These are phyloP conservation scores for Micromesistius poutassou DNA, from an alignment of 2,797 vertebrate genomes.

Conservation along the genomic window DNA sequence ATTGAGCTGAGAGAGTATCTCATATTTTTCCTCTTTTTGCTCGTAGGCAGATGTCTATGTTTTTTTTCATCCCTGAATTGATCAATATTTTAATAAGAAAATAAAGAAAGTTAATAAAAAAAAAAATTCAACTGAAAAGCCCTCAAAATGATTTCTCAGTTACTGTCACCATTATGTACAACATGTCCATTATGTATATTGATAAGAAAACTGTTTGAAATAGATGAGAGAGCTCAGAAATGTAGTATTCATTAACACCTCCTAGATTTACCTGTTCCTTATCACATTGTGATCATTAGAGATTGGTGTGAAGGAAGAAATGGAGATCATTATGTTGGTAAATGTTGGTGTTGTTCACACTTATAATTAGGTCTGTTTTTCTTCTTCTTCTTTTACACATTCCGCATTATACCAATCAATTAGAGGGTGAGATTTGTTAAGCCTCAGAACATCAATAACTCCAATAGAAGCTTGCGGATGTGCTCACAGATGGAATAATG, in stretches of 20 bases:
- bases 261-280: conserved; percentile 66
- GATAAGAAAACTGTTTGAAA: conserved; percentile 53
- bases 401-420: conserved; percentile 45
- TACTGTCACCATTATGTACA: background rate
- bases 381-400: conserved; percentile 47
- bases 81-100: background rate
- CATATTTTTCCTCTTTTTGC: conserved; percentile 86
- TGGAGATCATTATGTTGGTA: conserved; percentile 54
- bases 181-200: conserved; percentile 29
- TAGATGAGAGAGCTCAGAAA: conserved; percentile 45
- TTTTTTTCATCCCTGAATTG: background rate
- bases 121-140: background rate
- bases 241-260: conserved; percentile 73
- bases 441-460: background rate
- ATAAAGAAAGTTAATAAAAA: background rate
- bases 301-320: conserved; percentile 60
- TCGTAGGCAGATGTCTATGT: background rate
- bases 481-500: conserved; percentile 23
- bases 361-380: conserved; percentile 67
- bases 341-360: conserved; percentile 71
- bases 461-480: background rate
- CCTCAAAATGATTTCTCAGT: background rate
- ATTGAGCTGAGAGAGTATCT: conserved; percentile 96
- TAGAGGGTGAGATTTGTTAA: conserved; percentile 49
- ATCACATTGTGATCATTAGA: conserved; percentile 63